These are phyloP conservation scores for Halictus quadricinctus DNA, from an alignment of 2,888 invertebrate species.

Conservation along the genomic window DNA sequence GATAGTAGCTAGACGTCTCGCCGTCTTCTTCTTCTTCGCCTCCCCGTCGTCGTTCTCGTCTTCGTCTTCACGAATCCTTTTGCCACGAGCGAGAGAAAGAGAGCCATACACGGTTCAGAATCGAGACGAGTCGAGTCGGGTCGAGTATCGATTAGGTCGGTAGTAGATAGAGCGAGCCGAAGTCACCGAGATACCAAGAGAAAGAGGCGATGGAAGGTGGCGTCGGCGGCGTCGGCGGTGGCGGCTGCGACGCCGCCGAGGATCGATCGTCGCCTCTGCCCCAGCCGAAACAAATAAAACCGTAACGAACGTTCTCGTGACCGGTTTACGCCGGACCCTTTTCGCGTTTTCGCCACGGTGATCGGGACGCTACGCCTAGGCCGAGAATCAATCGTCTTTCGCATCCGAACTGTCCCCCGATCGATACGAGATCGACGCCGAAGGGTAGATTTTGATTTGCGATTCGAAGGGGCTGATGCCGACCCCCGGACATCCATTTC, in stretches of 20 bases:
- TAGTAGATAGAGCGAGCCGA: constrained; percentile 64
- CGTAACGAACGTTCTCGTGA: constrained; percentile 61
- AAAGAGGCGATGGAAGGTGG: constrained; percentile 58
- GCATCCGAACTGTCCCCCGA: background rate
- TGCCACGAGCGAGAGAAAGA: constrained; percentile 19
- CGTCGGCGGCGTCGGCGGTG: constrained; percentile 26
- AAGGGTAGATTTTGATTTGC: constrained; percentile 32
- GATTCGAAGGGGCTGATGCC: constrained; percentile 2
- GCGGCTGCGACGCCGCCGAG: constrained; percentile 58
- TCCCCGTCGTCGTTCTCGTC: constrained; percentile 10
- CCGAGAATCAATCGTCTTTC: background rate
- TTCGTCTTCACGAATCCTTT: constrained; percentile 5
- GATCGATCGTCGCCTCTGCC: constrained; percentile 64
- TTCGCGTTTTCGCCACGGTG: constrained; percentile 15
- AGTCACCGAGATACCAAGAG: constrained; percentile 69
- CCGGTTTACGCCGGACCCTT: constrained; percentile 48
- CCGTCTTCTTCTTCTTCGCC: background rate
- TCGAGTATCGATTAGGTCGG: constrained; percentile 72
- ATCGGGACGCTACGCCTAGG: background rate
- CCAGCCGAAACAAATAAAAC: constrained; percentile 69
- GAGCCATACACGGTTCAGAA: constrained; percentile 55
- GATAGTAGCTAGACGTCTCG: constrained; percentile 4
- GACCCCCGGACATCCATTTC: background rate
- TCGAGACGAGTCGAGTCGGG: constrained; percentile 34
- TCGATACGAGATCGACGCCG: constrained; percentile 7